Evolutionary conservation across 2,888 invertebrate genomes (phyloP), one percentile per base, ranked within the genome.

Genomic region (Allacma fusca): DNA sequence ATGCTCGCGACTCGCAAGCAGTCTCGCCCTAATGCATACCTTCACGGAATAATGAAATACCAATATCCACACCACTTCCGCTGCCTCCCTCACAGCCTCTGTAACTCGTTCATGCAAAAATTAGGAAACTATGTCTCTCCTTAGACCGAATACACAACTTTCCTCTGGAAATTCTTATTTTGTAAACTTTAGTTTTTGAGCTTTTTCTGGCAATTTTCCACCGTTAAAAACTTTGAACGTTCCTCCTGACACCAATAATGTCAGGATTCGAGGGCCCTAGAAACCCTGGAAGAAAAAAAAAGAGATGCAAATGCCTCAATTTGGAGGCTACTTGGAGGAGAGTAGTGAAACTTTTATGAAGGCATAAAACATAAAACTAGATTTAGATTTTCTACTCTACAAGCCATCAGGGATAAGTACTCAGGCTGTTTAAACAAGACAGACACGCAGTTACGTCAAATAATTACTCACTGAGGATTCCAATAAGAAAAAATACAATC

Each of bases 341-440:
- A 21, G 71, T 62, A 62, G 40, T 62, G 65, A 76, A 70, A 76
- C 76, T 70, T 68, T 76, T 76, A 70, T 70, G 70, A 70, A 57
- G 34, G 40, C 69, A 76, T 76, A 43, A 69, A 75, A 67, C 59
- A 68, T 13, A 12, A 69, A 70, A 76, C 43, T 40, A 69, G 40
- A 64, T 75, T 67, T 69, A 24, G 5, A 4, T 9, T 21, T 71
- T 71, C 26, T 28, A 23, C 21, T 28, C 28, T 65, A 28, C 26
- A 19, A 62, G 59, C 24, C 57, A 16, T 59, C 43, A 43, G 24
- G 69, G 69, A 69, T 43, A 50, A n/a, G 19, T 50, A 50, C 50
- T 50, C 1, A n/a, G 16, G 50, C 50, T 50, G 19, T 50, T 50
- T 50, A 13, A 50, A 50, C 50, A 16, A 13, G 50, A 16, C n/a